These are phyloP conservation scores for Prietella phreatophila DNA, from an alignment of 2,113 vertebrate species.

Conservation along the genomic window DNA sequence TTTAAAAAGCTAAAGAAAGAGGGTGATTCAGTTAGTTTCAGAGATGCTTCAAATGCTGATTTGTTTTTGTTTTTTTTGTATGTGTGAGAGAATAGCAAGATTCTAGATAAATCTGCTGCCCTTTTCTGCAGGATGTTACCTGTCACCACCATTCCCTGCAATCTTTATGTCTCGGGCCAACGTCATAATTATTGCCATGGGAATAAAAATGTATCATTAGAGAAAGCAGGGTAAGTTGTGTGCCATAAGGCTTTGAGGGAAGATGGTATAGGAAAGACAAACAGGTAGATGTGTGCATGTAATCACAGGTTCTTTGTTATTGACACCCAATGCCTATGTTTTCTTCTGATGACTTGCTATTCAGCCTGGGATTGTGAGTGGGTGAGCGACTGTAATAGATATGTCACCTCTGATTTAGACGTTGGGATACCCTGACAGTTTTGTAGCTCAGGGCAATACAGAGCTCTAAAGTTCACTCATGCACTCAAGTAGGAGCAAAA, in stretches of 20 bases:
- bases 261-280: background rate
- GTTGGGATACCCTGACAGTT: slow-evolving; percentile 23
- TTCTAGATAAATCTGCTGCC: background rate
- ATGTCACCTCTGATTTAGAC: slow-evolving; percentile 47
- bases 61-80: background rate
- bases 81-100: background rate
- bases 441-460: background rate
- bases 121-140: background rate
- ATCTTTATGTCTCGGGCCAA: background rate
- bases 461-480: background rate
- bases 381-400: slow-evolving; percentile 37
- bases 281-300: slow-evolving; percentile 7
- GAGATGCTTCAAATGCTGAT: background rate
- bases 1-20: background rate
- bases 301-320: slow-evolving; percentile 45
- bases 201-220: slow-evolving; percentile 24
- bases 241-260: background rate
- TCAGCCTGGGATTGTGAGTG: slow-evolving; percentile 33
- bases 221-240: background rate
- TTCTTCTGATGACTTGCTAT: slow-evolving; percentile 38
- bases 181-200: slow-evolving; percentile 34
- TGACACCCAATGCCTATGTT: slow-evolving; percentile 12
- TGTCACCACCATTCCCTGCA: background rate
- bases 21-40: background rate
- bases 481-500: slow-evolving; percentile 23